These are phyloP conservation scores for Tethea ocularis DNA, from an alignment of 2,888 invertebrate genomes.

Conservation along the genomic window DNA sequence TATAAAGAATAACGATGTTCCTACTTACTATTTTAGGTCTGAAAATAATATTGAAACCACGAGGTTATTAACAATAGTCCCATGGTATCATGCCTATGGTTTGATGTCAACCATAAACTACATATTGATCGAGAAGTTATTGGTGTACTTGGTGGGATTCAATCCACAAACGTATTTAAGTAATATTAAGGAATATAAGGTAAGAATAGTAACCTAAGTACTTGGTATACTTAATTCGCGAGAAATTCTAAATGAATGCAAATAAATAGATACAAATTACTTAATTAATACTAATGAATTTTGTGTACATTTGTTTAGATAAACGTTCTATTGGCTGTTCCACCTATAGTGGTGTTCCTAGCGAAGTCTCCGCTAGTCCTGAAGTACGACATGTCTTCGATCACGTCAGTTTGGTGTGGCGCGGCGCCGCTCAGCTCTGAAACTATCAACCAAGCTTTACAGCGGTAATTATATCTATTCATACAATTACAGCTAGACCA, in stretches of 20 bases:
- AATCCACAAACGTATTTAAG: conserved; percentile 86
- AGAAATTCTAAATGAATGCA: too few species aligned
- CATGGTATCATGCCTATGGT: conserved; percentile 92
- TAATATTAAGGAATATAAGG: conserved; percentile 85
- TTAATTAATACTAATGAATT: too few species aligned
- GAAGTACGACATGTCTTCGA: conserved; percentile 60
- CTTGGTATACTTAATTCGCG: too few species aligned
- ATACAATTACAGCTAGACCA: not conserved
- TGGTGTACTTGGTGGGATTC: conserved; percentile 85
- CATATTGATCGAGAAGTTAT: conserved; percentile 73
- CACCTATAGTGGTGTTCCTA: conserved; percentile 62
- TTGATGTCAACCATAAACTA: conserved; percentile 85
- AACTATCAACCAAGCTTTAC: conserved; percentile 51
- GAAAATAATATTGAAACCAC: conserved; percentile 11
- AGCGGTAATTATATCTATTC: conserved; percentile 56
- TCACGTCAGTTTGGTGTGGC: conserved; percentile 53
- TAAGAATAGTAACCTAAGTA: too few species aligned
- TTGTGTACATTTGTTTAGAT: conserved; percentile 40
- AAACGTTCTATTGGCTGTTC: conserved; percentile 52
- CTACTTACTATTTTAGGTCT: conserved; percentile 13
- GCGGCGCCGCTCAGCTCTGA: conserved; percentile 62
- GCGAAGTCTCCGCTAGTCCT: conserved; percentile 56
- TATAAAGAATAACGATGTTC: too few species aligned
- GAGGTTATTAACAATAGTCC: conserved; percentile 85
- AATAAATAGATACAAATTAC: too few species aligned